phyloP scores from a whole-genome alignment of 1,140 invertebrate genomes.

The Procambarus clarkii region DNA sequence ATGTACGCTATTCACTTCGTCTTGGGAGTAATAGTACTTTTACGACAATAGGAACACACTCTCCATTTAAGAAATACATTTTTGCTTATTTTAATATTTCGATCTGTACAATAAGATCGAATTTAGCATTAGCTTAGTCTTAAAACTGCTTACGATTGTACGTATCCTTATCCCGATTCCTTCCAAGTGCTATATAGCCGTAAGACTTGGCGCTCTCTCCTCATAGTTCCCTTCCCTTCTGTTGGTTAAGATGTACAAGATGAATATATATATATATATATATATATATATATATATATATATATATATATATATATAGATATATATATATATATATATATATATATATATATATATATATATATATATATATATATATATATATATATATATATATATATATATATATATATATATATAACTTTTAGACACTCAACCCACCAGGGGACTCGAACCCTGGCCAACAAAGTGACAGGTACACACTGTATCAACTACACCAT shows the following conservation, averaged over 20 bases:
- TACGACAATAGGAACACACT: neutral
- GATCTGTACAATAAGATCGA: neutral
- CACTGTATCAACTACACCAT: no score
- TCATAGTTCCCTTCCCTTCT: no score
- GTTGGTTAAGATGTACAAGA: neutral
- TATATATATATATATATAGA: no score
- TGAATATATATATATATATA: constrained; percentile 30
- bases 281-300: constrained; percentile 37
- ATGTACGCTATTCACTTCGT: no score
- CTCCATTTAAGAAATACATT: neutral
- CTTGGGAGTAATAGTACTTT: no score
- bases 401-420: constrained; percentile 27
- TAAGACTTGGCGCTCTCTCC: neutral
- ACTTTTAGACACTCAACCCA: no score
- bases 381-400: constrained; percentile 37
- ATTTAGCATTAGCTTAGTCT: neutral
- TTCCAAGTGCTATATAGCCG: no score
- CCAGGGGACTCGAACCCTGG: no score
- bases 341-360: constrained; percentile 37
- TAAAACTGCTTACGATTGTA: neutral
- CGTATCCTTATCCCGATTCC: neutral
- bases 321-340: constrained; percentile 34
- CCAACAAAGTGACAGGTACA: no score
- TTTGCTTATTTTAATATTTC: neutral
- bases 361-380: constrained; percentile 32